Evolutionary conservation across 2,113 vertebrate genomes (phyloP).

Genomic region (Rhabdornis inornatus): DNA sequence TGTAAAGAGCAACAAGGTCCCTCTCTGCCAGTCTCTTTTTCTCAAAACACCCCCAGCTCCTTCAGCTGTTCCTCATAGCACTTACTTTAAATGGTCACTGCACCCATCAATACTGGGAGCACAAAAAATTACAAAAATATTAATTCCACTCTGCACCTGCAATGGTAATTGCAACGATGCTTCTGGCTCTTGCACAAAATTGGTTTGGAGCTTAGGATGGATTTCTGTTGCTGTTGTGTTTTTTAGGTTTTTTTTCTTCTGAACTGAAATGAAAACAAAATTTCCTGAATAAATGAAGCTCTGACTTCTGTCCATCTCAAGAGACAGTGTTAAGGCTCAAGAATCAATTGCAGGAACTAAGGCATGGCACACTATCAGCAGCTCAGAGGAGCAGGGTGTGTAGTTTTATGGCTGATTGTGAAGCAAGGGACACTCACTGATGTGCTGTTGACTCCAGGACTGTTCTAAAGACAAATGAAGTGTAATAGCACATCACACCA

Average conservation of each 20-base stretch:
- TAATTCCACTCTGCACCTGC: not conserved
- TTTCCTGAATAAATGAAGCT: not conserved
- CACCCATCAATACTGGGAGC: fast-evolving
- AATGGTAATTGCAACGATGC: not conserved
- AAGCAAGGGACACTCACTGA: not conserved
- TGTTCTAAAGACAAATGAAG: not conserved
- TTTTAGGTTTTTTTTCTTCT: not conserved
- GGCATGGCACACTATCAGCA: not conserved
- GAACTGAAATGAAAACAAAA: not conserved
- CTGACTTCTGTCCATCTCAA: not conserved
- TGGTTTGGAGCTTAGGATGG: not conserved
- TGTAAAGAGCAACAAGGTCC: fast-evolving
- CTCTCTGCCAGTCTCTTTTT: not conserved
- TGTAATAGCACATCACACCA: not conserved
- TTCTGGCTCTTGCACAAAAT: not conserved
- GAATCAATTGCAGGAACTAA: not conserved
- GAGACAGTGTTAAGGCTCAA: not conserved
- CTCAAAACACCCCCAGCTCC: not conserved
- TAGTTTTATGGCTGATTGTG: not conserved
- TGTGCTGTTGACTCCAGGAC: not conserved
- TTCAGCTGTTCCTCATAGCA: not conserved
- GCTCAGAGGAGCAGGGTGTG: not conserved
- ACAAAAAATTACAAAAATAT: not conserved
- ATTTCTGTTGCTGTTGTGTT: not conserved
- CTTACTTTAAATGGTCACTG: not conserved